Evolutionary conservation across 2,797 vertebrate species (phyloP), one percentile per base, ranked within the genome.

Genomic region (Psittacula derbiana): DNA sequence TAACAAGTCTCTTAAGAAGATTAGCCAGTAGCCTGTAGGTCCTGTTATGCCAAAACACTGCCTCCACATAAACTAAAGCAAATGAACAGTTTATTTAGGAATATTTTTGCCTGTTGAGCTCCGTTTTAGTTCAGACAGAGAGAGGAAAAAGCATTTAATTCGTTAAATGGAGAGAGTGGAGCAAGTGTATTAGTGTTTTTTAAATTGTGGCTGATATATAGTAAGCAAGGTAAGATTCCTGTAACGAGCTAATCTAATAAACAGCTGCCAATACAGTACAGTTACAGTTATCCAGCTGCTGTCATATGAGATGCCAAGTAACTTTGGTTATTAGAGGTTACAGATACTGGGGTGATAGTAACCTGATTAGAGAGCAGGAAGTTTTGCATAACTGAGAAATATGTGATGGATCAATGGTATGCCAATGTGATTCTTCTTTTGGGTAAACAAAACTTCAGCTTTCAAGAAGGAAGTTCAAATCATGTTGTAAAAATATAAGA

Each of bases 1-100:
- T 96, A 97, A 28, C 13, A 4, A 3, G 49, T 47, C 90, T 62
- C 38, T 97, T 97, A 96, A 97, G 96, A 84, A 94, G 94, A 96
- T 96, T 95, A 97, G 67, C 74, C 73, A 40, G 84, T 78, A 46
- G 78, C 60, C 70, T 71, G 2, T 88, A 80, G 81, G 73, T 80
- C 62, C 74, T 92, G 57, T 73, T 92, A 10, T 11, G 30, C 40
- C 1, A 4, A 84, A 86, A 61, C 28, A 40, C 44, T 81, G 44
- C 71, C 49, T 85, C 73, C 3, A 3, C 18, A 16, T 86, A 78
- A 93, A 74, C 57, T 64, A 47, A 55, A 83, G 40, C 38, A 79
- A 88, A 38, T 14, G 5, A 58, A 53, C 20, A 12, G 11, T 36
- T 79, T 41, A 17, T 79, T 88, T 80, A 40, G 70, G 41, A 89